phyloP scores from a whole-genome alignment of 2,113 vertebrate species.

The Polypterus bichir region DNA sequence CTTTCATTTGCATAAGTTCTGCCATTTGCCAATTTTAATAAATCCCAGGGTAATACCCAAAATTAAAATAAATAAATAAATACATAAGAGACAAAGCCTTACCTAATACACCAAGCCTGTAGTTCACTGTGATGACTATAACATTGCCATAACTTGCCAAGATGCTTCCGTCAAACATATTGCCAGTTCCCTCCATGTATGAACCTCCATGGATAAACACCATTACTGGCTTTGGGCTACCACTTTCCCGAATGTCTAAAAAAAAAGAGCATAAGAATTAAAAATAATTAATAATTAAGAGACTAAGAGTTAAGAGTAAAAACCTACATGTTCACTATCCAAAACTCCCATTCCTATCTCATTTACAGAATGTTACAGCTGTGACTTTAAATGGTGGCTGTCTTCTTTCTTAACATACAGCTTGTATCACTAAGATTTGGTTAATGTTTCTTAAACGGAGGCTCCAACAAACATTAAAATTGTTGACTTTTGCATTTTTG shows the following conservation, averaged over 20 bases:
- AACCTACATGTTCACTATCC: constrained; percentile 32
- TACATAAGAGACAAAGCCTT: constrained; percentile 42
- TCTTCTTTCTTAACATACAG: constrained; percentile 28
- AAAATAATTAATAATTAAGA: constrained; percentile 53
- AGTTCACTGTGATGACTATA: constrained; percentile 98
- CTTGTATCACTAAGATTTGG: no score
- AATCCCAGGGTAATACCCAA: no score
- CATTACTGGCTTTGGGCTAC: constrained; percentile 97
- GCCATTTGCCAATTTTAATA: no score
- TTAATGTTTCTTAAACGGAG: no score
- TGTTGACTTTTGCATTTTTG: no score
- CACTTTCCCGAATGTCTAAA: constrained; percentile 97
- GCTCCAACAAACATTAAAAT: no score
- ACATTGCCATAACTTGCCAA: constrained; percentile 98
- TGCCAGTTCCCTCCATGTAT: constrained; percentile 98
- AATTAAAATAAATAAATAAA: no score
- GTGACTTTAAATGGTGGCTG: constrained; percentile 34
- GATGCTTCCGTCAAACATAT: constrained; percentile 98
- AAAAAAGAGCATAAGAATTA: constrained; percentile 32
- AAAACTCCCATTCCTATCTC: constrained; percentile 17
- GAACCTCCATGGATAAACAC: constrained; percentile 97
- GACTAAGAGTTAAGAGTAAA: constrained; percentile 31
- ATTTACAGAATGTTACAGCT: constrained; percentile 18
- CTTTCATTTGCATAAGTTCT: no score
- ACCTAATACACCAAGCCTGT: constrained; percentile 94